Base-by-base conservation (phyloP, 1,140 invertebrate genomes). In the Aphis gossypii region DNA sequence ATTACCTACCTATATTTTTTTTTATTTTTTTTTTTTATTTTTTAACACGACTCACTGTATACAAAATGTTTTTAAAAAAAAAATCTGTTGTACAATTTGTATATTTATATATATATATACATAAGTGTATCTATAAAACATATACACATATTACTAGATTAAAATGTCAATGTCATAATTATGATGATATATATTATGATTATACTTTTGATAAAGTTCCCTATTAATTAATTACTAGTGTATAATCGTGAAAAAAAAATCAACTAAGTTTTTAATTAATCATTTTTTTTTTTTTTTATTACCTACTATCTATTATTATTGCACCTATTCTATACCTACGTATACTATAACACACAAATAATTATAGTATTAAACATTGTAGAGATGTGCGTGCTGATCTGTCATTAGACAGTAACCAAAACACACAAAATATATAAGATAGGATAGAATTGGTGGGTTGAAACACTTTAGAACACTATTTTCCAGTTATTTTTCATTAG, bases 21-120 rank as follows among this genome's bases (percentile, higher is more conserved):
- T 76, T 51, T 76, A 21, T n/a, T 83, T 91, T 91, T n/a, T n/a
- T 41, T 92, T 68, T 91, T 92, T 92, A 48, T 46, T 92, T 83
- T 93, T 68, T 90, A 90, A 90, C 89, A 92, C 82, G 38, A 76
- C 54, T 68, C 93, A 90, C 54, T 68, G 44, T 41, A 60, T n/a
- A 90, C 54, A 30, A 90, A 89, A 89, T 41, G 88, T 89, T 89
- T 56, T 38, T 1, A 1, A 41, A 48, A 88, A 87, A 87, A n/a
- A 35, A 88, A n/a, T 21, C 25, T 76, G 60, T 76, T 76, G n/a
- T 76, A n/a, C 60, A 76, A 23, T 48, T 88, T 88, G 21, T 88
- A 84, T 51, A 46, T 86, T 46, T 46, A 46, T 46, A 54, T 83
- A 83, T 82, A 38, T 41, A 25, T 48, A n/a, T 88, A 88, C 46